phyloP scores from a whole-genome alignment of 2,888 invertebrate genomes.

The Eilema caniola region DNA sequence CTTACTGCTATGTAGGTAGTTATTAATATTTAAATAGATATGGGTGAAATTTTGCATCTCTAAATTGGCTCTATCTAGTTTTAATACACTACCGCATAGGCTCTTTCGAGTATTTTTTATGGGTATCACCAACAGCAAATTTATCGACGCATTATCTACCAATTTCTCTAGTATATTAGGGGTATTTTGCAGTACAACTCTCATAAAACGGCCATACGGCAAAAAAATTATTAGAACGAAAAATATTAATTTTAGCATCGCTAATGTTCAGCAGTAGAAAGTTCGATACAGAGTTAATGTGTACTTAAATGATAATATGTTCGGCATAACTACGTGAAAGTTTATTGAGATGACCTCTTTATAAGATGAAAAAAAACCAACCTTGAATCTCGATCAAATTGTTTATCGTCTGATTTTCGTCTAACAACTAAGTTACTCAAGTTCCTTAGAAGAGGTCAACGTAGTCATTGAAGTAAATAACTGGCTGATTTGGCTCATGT shows the following conservation, averaged over 20 bases:
- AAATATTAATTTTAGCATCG: slow-evolving; percentile 4
- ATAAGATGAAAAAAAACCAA: background rate
- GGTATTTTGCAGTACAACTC: background rate
- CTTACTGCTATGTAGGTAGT: no score
- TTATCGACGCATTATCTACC: background rate
- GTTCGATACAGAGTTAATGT: slow-evolving; percentile 1
- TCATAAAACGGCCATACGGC: no score
- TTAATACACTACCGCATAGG: background rate
- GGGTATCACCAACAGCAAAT: background rate
- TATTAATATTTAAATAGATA: background rate
- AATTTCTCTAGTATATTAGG: background rate
- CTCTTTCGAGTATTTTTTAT: background rate
- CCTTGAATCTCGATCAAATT: background rate
- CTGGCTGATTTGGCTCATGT: background rate
- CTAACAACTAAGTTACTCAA: slow-evolving; percentile 2
- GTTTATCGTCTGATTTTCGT: slow-evolving; percentile 2
- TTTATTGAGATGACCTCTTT: slow-evolving; percentile 4
- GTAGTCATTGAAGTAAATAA: background rate
- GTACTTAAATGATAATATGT: slow-evolving; percentile 4
- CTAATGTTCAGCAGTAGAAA: slow-evolving; percentile 1
- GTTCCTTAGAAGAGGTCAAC: background rate
- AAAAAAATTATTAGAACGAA: background rate
- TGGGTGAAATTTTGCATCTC: background rate
- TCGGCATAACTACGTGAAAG: slow-evolving; percentile 4
- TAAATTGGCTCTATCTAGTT: background rate